Base-by-base conservation (phyloP, 2,888 invertebrate species). In the Holacanthella duospinosa region DNA sequence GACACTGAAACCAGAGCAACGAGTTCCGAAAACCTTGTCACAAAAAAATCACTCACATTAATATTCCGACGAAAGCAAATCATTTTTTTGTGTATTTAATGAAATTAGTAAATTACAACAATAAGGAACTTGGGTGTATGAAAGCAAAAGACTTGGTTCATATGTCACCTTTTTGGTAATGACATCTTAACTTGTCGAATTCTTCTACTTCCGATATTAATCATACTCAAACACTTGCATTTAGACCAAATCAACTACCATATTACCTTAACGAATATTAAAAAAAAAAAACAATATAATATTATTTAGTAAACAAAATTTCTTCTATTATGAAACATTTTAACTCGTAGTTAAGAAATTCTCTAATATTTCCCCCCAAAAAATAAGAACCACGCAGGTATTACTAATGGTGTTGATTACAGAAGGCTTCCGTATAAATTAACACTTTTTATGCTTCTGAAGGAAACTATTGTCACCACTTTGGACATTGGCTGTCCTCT, bases 1-100 rank as follows among this genome's bases (percentile, higher is more conserved):
- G 72, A 73, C 55, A 73, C 71, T 60, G 71, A 73, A 64, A 69
- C 67, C 55, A 73, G 64, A 54, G 70, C 71, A 43, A 73, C 67
- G 58, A 70, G 68, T 69, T 70, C 70, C 59, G 70, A 71, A 57
- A 66, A 62, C 53, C 66, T 64, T 24, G 53, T 43, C 12, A 12
- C 4, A 24, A 21, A 43, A 29, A 55, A 55, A 12, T 48, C 36
- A 16, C 4, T 36, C 16, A 36, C 16, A 12, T 12, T 6, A 36
- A 16, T 48, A 16, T 48, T 48, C 4, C 4, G 16, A 48, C 36
- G 48, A 48, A 48, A 48, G n/a, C 48, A 48, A n/a, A 16, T 36
- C 6, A 36, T 36, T 12, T 6, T 36, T 36, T 16, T 53, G 53
- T 6, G 6, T 53, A 24, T 9, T 24, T 53, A 19, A 55, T 28